These are phyloP conservation scores for Muscina levida DNA, from an alignment of 2,888 invertebrate species.

Conservation along the genomic window DNA sequence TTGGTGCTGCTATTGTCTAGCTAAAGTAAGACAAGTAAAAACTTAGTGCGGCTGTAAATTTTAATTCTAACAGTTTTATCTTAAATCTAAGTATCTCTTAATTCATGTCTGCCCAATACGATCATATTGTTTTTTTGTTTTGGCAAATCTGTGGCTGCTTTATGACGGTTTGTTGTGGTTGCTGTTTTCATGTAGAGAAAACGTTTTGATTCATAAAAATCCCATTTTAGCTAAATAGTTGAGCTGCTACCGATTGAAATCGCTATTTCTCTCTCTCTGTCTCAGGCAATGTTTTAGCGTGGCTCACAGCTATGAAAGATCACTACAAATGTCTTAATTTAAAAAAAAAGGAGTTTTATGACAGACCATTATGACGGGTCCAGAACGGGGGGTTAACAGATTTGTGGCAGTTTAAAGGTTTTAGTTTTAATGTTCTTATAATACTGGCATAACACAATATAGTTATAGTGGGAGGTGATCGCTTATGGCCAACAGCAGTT, in stretches of 20 bases:
- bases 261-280: no score
- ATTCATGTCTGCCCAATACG: constrained; percentile 37
- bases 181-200: neutral
- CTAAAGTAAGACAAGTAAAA: constrained; percentile 5
- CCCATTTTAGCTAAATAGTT: constrained; percentile 24
- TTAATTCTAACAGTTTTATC: constrained; percentile 50
- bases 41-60: neutral
- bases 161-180: neutral
- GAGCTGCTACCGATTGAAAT: constrained; percentile 27
- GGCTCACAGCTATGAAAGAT: neutral
- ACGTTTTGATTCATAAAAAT: constrained; percentile 50
- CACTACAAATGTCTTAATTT: constrained; percentile 61
- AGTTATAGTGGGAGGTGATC: neutral
- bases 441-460: neutral
- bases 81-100: constrained; percentile 50
- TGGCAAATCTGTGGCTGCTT: no score
- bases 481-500: neutral
- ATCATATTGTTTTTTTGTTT: no score
- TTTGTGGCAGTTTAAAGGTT: constrained; percentile 23
- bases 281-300: neutral
- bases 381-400: constrained; percentile 13
- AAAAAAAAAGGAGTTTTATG: neutral
- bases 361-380: neutral
- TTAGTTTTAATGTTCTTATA: constrained; percentile 21
- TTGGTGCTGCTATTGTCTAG: constrained; percentile 8